phyloP scores from a whole-genome alignment of 37 sponge, comb jelly and placozoan species.

The Tethya wilhelma region DNA sequence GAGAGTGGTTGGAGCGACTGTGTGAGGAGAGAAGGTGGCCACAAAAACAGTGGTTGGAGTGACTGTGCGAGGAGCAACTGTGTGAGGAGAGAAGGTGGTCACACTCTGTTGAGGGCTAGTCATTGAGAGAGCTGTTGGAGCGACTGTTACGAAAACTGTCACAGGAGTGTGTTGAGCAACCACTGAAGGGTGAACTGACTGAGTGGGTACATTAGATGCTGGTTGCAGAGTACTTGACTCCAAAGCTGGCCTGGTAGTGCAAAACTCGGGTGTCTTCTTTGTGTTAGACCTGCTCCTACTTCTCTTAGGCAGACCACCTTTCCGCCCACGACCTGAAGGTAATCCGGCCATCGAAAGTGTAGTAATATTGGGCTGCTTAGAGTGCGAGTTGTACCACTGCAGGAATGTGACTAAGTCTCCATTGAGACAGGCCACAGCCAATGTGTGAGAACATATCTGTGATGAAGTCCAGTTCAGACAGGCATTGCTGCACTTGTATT shows the following conservation, averaged over 20 bases:
- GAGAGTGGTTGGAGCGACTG: too few species aligned
- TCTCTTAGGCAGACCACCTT: slow-evolving; percentile 35
- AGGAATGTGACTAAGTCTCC: slow-evolving; percentile 1
- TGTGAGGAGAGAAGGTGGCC: too few species aligned
- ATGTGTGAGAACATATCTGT: slow-evolving; percentile 30
- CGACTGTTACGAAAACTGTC: too few species aligned
- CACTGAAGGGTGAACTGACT: too few species aligned
- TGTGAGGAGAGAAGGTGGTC: too few species aligned
- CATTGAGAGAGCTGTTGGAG: too few species aligned
- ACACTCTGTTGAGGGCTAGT: too few species aligned
- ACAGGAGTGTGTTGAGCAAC: too few species aligned
- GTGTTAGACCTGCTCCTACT: not conserved
- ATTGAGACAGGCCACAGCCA: slow-evolving; percentile 18
- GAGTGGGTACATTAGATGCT: too few species aligned
- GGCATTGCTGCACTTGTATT: slow-evolving; percentile 19
- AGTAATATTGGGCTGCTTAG: slow-evolving; percentile 13
- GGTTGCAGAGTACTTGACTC: too few species aligned
- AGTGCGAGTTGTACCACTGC: slow-evolving; percentile 10
- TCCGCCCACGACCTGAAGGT: slow-evolving; percentile 13
- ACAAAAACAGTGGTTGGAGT: too few species aligned
- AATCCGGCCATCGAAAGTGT: slow-evolving; percentile 22
- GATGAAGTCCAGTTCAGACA: slow-evolving; percentile 29
- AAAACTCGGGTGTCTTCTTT: not conserved
- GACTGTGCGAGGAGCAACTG: too few species aligned
- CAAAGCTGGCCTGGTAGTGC: not conserved